phyloP scores from a whole-genome alignment of 2,888 invertebrate species.

The Trichopoda pennipes region DNA sequence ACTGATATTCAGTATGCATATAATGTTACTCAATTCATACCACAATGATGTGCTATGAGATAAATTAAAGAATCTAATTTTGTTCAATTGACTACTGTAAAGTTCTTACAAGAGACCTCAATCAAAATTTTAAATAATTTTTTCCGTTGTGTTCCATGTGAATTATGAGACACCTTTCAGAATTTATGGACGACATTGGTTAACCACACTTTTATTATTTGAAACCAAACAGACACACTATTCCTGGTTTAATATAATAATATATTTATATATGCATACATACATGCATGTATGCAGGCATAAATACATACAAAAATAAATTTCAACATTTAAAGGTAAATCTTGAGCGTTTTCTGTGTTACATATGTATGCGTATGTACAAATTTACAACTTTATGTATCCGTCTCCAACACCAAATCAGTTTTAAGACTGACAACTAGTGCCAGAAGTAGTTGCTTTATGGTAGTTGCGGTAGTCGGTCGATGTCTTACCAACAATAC shows the following conservation, averaged over 20 bases:
- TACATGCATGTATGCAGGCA: not conserved
- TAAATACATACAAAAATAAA: not conserved
- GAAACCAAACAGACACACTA: constrained; percentile 32
- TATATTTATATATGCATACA: not conserved
- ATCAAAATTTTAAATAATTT: constrained; percentile 51
- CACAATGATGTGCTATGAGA: constrained; percentile 34
- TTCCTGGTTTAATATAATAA: not conserved
- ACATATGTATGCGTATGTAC: not conserved
- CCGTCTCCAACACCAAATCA: constrained; percentile 17
- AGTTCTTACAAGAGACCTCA: constrained; percentile 45
- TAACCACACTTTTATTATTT: constrained; percentile 75
- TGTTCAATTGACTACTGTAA: constrained; percentile 44
- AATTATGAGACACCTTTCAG: constrained; percentile 81
- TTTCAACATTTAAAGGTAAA: not conserved
- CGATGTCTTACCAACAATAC: constrained; percentile 5
- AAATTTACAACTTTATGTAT: not conserved
- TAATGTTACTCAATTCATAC: constrained; percentile 30
- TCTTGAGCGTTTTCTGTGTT: not conserved
- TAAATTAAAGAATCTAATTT: constrained; percentile 11
- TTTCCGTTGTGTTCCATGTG: constrained; percentile 79
- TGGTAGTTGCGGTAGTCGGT: constrained; percentile 17
- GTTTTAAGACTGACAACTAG: not conserved
- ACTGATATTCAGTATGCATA: constrained; percentile 11
- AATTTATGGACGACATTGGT: constrained; percentile 80
- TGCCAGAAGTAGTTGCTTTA: not conserved